Evolutionary conservation across 2,888 invertebrate species (phyloP), one percentile per base, ranked within the genome.

Genomic region (Troglohyphantes excavatus): DNA sequence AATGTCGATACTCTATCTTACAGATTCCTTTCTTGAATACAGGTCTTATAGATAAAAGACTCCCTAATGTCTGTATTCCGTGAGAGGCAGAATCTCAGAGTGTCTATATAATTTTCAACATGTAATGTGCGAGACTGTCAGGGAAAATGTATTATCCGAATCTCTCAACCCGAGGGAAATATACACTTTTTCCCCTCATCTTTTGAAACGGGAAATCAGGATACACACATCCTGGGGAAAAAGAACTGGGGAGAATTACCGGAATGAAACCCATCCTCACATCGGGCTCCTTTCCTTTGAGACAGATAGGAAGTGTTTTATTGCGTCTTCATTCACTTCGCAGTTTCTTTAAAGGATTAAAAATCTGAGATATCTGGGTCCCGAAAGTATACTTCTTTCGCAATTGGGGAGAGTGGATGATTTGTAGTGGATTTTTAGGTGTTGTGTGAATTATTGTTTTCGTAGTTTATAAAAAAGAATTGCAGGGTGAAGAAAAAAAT

Each of bases 101-200:
- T 43, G 70, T 39, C 82, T 61, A 68, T 82, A 70, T 82, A 82
- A 82, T 82, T 82, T 61, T 39, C 17, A 11, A 29, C 61, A 63
- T 82, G 82, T n/a, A n/a, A 82, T 82, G 72, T 82, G 82, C 59
- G 70, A 72, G 33, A 33, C 39, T 82, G 82, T 82, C 82, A 82
- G 61, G 61, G 19, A n/a, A 72, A 82, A 82, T 82, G 72, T 70
- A 82, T 82, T 82, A 82, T 63, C 82, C 59, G 17, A 23, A 39
- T 59, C 0, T 13, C 19, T n/a, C 26, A 82, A 82, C 70, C 61
- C 70, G 2, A 9, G 82, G 39, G 70, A 82, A 82, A 82, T 82
- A 82, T 72, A 21, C 53, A 23, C 70, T 72, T 61, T 72, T 70
- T 53, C 29, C 19, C 21, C 73, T 29, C 53, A 17, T 27, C 33